Conservation (phyloP, 2,797 vertebrate genomes). For the Sebastolobus altivelis region DNA sequence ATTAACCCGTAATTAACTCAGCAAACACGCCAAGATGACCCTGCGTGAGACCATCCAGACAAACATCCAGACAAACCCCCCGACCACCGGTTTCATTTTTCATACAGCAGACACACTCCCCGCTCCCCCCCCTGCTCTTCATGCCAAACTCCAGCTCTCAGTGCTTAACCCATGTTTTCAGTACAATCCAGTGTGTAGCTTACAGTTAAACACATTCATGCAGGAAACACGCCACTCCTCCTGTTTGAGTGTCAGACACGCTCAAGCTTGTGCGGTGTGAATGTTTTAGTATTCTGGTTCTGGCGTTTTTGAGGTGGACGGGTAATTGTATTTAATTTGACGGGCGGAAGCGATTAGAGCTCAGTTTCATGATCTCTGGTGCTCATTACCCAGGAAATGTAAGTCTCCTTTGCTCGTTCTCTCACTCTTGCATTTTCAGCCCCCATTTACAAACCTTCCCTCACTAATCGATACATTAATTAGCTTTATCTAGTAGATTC, state of each 20-base stretch:
- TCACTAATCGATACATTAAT: conserved; percentile 38
- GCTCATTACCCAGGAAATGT: conserved; percentile 70
- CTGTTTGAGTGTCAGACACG: conserved; percentile 39
- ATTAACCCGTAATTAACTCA: conserved; percentile 9
- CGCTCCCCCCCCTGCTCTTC: neutral
- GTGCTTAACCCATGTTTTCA: conserved; percentile 11
- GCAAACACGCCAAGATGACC: conserved; percentile 31
- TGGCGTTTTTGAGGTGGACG: conserved; percentile 57
- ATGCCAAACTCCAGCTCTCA: neutral
- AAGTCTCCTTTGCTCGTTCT: conserved; percentile 30
- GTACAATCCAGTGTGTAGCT: neutral
- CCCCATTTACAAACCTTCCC: neutral
- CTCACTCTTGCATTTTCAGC: conserved; percentile 21
- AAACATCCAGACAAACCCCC: conserved; percentile 42
- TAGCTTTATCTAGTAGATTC: neutral
- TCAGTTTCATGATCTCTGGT: conserved; percentile 63
- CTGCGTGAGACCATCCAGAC: conserved; percentile 48
- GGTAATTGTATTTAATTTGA: conserved; percentile 78
- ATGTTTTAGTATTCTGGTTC: conserved; percentile 58
- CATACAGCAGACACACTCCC: conserved; percentile 15
- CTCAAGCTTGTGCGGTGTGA: conserved; percentile 13
- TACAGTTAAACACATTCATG: conserved; percentile 23
- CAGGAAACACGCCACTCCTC: conserved; percentile 12
- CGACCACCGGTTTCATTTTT: conserved; percentile 41
- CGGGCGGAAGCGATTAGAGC: conserved; percentile 65